Evolutionary conservation across 2,888 invertebrate species (phyloP), one percentile per base, ranked within the genome.

Genomic region (Bhutanitis thaidina): DNA sequence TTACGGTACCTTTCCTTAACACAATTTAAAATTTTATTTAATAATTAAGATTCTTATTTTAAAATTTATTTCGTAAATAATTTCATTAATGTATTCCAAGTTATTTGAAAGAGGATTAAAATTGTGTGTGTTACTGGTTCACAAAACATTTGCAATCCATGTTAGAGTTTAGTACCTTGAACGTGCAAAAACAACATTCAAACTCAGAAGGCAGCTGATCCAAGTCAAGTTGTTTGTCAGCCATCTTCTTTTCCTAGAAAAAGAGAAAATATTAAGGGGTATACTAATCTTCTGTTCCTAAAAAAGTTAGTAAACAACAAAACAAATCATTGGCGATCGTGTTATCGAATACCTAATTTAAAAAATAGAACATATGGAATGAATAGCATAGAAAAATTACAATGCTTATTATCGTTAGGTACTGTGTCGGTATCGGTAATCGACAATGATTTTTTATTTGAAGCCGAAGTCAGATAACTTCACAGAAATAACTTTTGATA

Each of bases 121-220:
- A 2, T 3, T 20, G 2, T 20, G 20, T 20, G 20, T 20, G 5
- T 20, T 20, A 20, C 5, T 20, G 20, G 20, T 20, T 20, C 20
- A 20, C 20, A 8, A 0, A 32, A 36, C 25, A 34, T 39, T 25
- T 38, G 27, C 45, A 45, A n/a, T 41, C 20, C 38, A 15, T 56
- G 65, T 86, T 87, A 86, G 78, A 78, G 73, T 71, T 87, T 86
- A 88, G 85, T 95, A 96, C 96, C 96, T 96, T 96, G 87, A 95
- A 94, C 90, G 95, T 96, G 94, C 96, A 97, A 95, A 96, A 97
- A 94, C 96, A 97, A 95, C 97, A 97, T 93, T 97, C 97, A 93
- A 96, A 96, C 92, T 96, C 96, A 92, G 95, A 96, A 91, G 96
- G 96, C 90, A 96, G 93, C 92, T 96, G 96, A 91, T 96, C 95